These are phyloP conservation scores for Callinectes sapidus DNA, from an alignment of 2,888 invertebrate species.

Conservation along the genomic window DNA sequence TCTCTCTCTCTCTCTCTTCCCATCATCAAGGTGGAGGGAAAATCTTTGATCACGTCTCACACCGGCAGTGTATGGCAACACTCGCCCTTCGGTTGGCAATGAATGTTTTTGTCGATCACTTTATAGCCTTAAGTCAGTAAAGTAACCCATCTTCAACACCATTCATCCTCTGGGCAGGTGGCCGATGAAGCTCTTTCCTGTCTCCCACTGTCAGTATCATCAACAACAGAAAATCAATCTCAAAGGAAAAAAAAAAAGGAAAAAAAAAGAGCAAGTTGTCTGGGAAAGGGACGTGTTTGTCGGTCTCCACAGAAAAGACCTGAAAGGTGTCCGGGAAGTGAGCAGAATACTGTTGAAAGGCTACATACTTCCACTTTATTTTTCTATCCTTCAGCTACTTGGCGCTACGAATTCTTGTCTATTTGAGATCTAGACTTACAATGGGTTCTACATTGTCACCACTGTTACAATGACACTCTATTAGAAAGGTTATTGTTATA, in stretches of 20 bases:
- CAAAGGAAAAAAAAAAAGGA: background rate
- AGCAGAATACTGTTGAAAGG: background rate
- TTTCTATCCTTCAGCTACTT: background rate
- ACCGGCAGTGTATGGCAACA: slow-evolving; percentile 1
- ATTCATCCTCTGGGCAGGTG: slow-evolving; percentile 11
- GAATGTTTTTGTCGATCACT: slow-evolving; percentile 17
- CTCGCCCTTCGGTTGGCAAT: background rate
- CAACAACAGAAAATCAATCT: background rate
- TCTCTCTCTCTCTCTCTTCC: slow-evolving; percentile 27
- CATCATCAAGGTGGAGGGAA: background rate
- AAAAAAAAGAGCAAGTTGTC: background rate
- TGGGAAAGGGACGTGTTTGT: background rate
- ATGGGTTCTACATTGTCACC: background rate
- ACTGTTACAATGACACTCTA: no score
- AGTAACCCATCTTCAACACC: background rate
- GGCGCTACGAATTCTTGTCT: background rate
- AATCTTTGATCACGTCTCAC: background rate
- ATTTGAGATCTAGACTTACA: background rate
- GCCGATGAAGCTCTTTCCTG: background rate
- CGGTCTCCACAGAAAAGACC: background rate
- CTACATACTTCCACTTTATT: background rate
- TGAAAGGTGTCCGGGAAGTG: background rate
- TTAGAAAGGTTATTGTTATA: no score
- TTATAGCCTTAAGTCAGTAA: background rate
- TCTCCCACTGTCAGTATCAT: background rate